These are phyloP conservation scores for Tadarida brasiliensis DNA, from an alignment of 2,797 vertebrate genomes.

Conservation along the genomic window DNA sequence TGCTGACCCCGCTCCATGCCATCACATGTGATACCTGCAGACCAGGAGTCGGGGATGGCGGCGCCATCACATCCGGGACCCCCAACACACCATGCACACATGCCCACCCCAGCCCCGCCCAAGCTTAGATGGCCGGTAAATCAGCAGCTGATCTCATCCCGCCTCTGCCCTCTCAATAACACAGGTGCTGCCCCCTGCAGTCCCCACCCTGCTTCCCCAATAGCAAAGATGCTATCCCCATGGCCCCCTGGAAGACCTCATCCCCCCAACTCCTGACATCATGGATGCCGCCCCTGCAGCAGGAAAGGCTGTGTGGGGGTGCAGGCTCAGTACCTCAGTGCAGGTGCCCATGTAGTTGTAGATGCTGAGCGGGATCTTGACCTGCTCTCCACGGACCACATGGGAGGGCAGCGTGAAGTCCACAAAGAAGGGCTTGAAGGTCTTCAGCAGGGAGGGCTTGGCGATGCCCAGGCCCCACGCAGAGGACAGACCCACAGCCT, in stretches of 20 bases:
- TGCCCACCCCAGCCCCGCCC: neutral
- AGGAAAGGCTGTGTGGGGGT: accelerated
- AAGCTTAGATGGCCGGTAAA: neutral
- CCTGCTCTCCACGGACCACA: constrained; percentile 95
- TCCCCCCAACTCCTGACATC: neutral
- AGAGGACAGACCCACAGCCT: constrained; percentile 92
- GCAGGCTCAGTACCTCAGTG: constrained; percentile 88
- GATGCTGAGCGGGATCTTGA: constrained; percentile 94
- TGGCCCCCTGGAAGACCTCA: too few species aligned
- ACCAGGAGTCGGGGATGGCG: neutral
- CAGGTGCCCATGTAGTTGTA: constrained; percentile 94
- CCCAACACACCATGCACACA: neutral
- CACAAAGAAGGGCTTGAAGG: constrained; percentile 96
- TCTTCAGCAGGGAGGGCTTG: constrained; percentile 88
- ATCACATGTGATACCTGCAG: neutral
- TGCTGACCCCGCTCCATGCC: neutral
- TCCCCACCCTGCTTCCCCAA: neutral
- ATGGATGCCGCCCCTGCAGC: accelerated
- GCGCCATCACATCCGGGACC: neutral
- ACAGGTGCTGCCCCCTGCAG: neutral
- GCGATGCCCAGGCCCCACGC: constrained; percentile 92
- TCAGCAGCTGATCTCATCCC: neutral
- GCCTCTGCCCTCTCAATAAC: too few species aligned
- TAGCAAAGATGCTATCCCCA: neutral
- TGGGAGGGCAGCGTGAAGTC: constrained; percentile 94